These are phyloP conservation scores for Epistrophella euchroma DNA, from an alignment of 2,888 invertebrate species.

Conservation along the genomic window DNA sequence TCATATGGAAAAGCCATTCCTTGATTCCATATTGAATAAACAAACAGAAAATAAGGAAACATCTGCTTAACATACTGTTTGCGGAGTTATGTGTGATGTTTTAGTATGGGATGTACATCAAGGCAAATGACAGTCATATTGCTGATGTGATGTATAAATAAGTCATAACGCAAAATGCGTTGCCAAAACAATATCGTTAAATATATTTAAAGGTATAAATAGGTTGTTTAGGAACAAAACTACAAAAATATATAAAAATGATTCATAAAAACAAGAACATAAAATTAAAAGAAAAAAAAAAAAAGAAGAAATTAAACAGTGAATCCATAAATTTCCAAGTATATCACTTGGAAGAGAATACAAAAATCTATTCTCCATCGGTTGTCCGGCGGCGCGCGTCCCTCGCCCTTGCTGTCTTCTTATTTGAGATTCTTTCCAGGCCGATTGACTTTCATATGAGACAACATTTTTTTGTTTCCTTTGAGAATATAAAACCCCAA, in stretches of 20 bases:
- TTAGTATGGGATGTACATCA: background rate
- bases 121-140: constrained; percentile 42
- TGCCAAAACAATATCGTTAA: constrained; percentile 62
- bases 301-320: constrained; percentile 57
- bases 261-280: constrained; percentile 35
- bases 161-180: constrained; percentile 57
- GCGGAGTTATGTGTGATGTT: constrained; percentile 41
- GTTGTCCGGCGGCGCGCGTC: background rate
- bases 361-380: constrained; percentile 62
- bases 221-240: background rate
- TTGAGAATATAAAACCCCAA: constrained; percentile 54
- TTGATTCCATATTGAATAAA: constrained; percentile 20
- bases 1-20: constrained; percentile 54
- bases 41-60: constrained; percentile 33
- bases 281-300: constrained; percentile 40
- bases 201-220: constrained; percentile 44
- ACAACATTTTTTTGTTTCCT: constrained; percentile 35
- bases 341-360: constrained; percentile 82
- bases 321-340: constrained; percentile 80
- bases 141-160: constrained; percentile 61
- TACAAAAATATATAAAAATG: constrained; percentile 1
- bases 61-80: constrained; percentile 68
- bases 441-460: constrained; percentile 64
- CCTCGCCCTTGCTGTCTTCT: background rate
- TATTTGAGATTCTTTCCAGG: constrained; percentile 39